Base-by-base conservation (phyloP, 2,113 vertebrate genomes). In the Hirundichthys speculiger region DNA sequence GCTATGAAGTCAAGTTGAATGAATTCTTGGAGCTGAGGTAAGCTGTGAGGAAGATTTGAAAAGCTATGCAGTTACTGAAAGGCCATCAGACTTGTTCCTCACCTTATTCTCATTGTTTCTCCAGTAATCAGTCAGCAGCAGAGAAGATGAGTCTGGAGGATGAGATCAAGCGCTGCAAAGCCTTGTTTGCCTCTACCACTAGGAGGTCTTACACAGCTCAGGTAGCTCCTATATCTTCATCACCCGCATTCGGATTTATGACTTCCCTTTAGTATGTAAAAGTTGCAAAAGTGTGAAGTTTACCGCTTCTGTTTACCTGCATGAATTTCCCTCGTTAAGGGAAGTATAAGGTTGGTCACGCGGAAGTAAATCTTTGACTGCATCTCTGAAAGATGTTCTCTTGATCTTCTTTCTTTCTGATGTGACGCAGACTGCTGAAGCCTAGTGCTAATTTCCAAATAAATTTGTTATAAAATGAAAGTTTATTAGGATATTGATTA, bases 111-210 rank as follows among this genome's bases (percentile, higher is more conserved):
- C 1, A 2, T 42, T 18, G 2, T 21, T 55, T 2, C 24, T 34
- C 34, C 84, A 98, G 95, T 69, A 94, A 94, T 58, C 89, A 92
- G 60, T 90, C 89, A 45, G 92, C 91, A 57, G 80, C 64, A 22
- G 93, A 98, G 82, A 96, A 93, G 72, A 75, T 88, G 67, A 94
- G 91, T 79, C 52, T 94, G 74, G 95, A 98, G 77, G 94, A 94
- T 2, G 87, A 90, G 66, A 88, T 95, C 51, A 89, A 88, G 24
- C 92, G 92, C 75, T 89, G 68, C 39, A 80, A 84, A 59, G 66
- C 80, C 11, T 9, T 66, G 5, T 72, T 81, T 4, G 68, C 84
- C 11, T 90, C 90, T 3, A 81, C 80, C n/a, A 71, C 58, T 49
- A 85, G 86, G 18, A 94, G 96, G 81, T 94, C 94, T 22, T 45